A percentile compares a stretch with the other conserved stretches of the same genome.
Conservation (phyloP, 2,797 vertebrate species). For the Vipera ursinii region DNA sequence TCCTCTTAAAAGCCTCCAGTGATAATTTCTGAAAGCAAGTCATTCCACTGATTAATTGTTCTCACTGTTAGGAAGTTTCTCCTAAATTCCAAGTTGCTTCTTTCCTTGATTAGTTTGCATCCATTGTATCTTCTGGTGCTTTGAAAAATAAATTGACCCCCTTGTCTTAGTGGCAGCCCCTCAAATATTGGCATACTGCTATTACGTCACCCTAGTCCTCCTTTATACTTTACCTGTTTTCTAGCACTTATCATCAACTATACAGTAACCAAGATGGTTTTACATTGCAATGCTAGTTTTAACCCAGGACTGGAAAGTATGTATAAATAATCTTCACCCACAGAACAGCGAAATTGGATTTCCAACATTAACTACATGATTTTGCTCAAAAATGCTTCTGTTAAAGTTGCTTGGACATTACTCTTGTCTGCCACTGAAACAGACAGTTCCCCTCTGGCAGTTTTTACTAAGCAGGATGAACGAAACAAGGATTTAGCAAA, state of each 20-base stretch:
- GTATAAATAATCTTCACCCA: neutral
- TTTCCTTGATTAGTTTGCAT: neutral
- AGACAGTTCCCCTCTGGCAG: neutral
- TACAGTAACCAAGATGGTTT: neutral
- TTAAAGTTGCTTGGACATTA: neutral
- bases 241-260: no score
- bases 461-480: neutral
- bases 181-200: neutral
- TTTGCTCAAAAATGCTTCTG: neutral
- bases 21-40: neutral
- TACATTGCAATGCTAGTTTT: neutral
- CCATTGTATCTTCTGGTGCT: neutral
- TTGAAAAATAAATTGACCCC: neutral
- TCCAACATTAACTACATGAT: neutral
- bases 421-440: neutral
- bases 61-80: neutral
- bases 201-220: neutral
- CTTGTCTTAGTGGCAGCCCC: neutral
- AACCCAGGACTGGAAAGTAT: neutral
- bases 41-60: neutral
- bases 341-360: neutral
- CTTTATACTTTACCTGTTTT: neutral
- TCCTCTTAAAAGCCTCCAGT: neutral
- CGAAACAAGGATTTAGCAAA: neutral
- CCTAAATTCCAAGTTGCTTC: neutral